phyloP scores from a whole-genome alignment of 2,113 vertebrate species.

The Podiceps cristatus region DNA sequence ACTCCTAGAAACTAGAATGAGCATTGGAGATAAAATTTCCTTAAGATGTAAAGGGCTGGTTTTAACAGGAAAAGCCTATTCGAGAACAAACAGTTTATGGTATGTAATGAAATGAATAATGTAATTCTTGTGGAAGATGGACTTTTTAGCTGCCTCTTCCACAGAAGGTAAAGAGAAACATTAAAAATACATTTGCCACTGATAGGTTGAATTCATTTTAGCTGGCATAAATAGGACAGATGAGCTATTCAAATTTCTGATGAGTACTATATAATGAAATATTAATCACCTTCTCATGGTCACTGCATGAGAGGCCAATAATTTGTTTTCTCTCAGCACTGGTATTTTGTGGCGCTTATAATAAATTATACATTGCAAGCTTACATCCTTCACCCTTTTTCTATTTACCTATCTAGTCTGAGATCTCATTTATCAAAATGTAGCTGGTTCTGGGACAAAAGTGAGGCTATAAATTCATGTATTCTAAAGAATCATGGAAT shows the following conservation, averaged over 20 bases:
- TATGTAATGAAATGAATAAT: conserved; percentile 27
- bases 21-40: background rate
- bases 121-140: background rate
- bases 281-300: conserved; percentile 74
- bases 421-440: conserved; percentile 62
- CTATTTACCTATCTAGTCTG: conserved; percentile 66
- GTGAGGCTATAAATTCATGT: conserved; percentile 42
- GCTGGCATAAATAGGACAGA: conserved; percentile 82
- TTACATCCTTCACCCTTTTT: conserved; percentile 33
- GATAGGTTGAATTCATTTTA: conserved; percentile 82
- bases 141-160: conserved; percentile 25
- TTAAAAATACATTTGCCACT: conserved; percentile 81
- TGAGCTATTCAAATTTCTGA: conserved; percentile 78
- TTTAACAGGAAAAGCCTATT: conserved; percentile 7
- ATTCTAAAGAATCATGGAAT: conserved; percentile 41
- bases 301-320: conserved; percentile 68
- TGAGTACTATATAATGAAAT: conserved; percentile 74
- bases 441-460: conserved; percentile 16
- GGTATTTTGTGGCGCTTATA: conserved; percentile 53
- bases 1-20: background rate
- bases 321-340: conserved; percentile 70
- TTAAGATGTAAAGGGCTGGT: background rate
- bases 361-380: conserved; percentile 70
- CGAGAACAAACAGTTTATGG: conserved; percentile 34
- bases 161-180: conserved; percentile 62